phyloP scores from a whole-genome alignment of 2,113 vertebrate genomes.

The Coreoperca whiteheadi region DNA sequence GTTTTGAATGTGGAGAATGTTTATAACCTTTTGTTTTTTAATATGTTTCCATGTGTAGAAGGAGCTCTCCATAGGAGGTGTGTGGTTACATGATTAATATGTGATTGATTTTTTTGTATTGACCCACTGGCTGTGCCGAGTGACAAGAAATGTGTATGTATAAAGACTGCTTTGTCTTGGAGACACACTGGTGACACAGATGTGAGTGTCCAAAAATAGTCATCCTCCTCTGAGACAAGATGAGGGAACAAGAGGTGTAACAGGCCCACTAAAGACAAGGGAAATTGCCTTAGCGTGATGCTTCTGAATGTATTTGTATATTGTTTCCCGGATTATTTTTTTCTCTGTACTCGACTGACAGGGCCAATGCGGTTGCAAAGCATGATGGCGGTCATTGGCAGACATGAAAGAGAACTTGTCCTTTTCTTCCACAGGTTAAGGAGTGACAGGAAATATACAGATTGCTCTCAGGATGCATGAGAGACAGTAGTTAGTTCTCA shows the following conservation, averaged over 20 bases:
- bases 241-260: constrained; percentile 43
- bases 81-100: constrained; percentile 29
- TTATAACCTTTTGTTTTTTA: constrained; percentile 21
- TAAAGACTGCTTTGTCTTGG: constrained; percentile 37
- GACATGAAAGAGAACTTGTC: constrained; percentile 41
- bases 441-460: constrained; percentile 76
- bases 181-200: constrained; percentile 41
- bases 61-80: constrained; percentile 3
- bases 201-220: constrained; percentile 45
- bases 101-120: constrained; percentile 22
- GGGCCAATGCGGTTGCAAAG: constrained; percentile 13
- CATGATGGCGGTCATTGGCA: constrained; percentile 1
- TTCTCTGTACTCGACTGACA: constrained; percentile 12
- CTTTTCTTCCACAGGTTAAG: constrained; percentile 78
- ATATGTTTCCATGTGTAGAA: constrained; percentile 1
- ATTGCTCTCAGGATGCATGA: constrained; percentile 61
- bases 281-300: constrained; percentile 69
- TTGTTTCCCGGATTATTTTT: background rate
- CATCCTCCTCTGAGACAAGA: constrained; percentile 33
- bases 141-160: constrained; percentile 10
- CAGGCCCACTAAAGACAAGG: constrained; percentile 29
- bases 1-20: constrained; percentile 5
- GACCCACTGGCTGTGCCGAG: constrained; percentile 53
- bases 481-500: constrained; percentile 61
- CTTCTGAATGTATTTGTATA: constrained; percentile 64